Evolutionary conservation across 2,888 invertebrate genomes (phyloP).

Genomic region (Andrena marginata): DNA sequence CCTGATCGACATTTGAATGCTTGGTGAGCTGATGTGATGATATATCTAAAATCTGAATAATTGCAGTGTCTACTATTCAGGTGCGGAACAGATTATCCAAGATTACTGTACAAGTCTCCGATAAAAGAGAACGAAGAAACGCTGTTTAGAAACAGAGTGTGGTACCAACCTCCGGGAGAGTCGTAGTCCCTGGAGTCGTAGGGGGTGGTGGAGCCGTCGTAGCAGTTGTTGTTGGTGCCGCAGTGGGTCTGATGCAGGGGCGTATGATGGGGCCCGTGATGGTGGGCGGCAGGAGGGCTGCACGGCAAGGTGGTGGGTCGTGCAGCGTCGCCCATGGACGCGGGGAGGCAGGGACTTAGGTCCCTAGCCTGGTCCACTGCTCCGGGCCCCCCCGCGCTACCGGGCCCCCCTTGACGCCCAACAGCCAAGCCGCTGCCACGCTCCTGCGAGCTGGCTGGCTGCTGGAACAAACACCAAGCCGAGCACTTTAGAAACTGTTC

Average conservation of each 20-base stretch:
- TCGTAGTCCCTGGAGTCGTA: conserved; percentile 84
- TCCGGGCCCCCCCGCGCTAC: conserved; percentile 87
- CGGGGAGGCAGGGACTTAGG: conserved; percentile 91
- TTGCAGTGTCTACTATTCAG: no score
- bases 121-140: background rate
- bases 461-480: conserved; percentile 84
- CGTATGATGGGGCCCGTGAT: conserved; percentile 79
- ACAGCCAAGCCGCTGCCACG: conserved; percentile 84
- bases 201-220: conserved; percentile 85
- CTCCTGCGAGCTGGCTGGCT: conserved; percentile 87
- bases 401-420: conserved; percentile 85
- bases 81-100: background rate
- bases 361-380: conserved; percentile 90
- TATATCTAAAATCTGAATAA: background rate
- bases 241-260: conserved; percentile 83
- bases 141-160: background rate
- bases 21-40: background rate
- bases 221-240: conserved; percentile 86
- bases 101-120: background rate
- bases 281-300: conserved; percentile 85
- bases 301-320: conserved; percentile 87
- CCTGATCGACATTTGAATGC: conserved; percentile 68
- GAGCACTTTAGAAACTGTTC: conserved; percentile 29
- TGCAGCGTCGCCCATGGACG: conserved; percentile 87
- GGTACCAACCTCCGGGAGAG: conserved; percentile 80